Evolutionary conservation across 1,140 invertebrate genomes (phyloP).

Genomic region (Magallana ariakensis): DNA sequence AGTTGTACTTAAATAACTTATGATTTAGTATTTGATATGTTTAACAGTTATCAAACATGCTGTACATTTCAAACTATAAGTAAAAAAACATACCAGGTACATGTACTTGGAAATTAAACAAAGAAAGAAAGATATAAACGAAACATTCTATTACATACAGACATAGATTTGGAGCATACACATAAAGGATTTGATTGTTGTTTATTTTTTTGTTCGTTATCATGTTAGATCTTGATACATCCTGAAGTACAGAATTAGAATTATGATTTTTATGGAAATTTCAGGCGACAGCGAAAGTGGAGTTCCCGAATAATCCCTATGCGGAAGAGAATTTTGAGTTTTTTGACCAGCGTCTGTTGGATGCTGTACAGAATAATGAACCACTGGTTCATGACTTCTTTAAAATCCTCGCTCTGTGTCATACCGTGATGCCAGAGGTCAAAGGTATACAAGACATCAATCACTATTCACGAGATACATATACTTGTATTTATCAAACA

Average conservation of each 20-base stretch:
- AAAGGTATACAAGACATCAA: conserved; percentile 65
- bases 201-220: too few species aligned
- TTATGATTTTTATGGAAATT: conserved; percentile 61
- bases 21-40: too few species aligned
- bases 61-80: too few species aligned
- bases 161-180: too few species aligned
- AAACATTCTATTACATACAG: too few species aligned
- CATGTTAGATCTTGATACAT: too few species aligned
- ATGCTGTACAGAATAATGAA: conserved; percentile 88
- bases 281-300: conserved; percentile 88
- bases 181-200: too few species aligned
- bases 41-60: too few species aligned
- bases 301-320: conserved; percentile 96
- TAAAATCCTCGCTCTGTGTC: conserved; percentile 94
- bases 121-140: too few species aligned
- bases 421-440: conserved; percentile 97
- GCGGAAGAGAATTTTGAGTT: conserved; percentile 96
- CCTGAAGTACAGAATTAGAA: too few species aligned
- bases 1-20: background rate
- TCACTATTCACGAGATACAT: background rate
- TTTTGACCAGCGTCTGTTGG: conserved; percentile 92
- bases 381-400: conserved; percentile 90
- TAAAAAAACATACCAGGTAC: too few species aligned
- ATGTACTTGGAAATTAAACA: too few species aligned
- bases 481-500: background rate